Base-by-base conservation (phyloP, 92 coral and sea anemone genomes). In the Porites cylindrica region DNA sequence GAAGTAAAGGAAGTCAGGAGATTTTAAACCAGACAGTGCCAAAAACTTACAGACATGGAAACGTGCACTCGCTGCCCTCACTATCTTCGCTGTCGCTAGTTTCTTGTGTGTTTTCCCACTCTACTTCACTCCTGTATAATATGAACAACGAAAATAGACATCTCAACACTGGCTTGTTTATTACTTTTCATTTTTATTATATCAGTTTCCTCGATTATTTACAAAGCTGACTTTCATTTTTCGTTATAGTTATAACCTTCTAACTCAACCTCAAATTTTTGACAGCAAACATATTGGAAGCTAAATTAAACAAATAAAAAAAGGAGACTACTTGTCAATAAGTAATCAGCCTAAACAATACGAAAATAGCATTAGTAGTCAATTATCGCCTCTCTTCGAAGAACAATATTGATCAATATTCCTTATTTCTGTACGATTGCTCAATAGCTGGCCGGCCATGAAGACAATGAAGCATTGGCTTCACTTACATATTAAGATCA, bases 1-100 rank as follows among this genome's bases (percentile, higher is more conserved):
- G 32, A 29, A 29, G 32, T 29, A 29, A 29, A 29, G 32, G 32
- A 29, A 29, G 32, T 29, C 32, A 29, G 32, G 32, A 29, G 32
- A 29, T 29, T 29, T 29, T 29, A 29, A 29, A 29, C 32, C 32
- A 29, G 32, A 29, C 32, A 29, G 32, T 29, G 32, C 32, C 32
- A 29, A 29, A 26, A 83, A 83, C 79, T 82, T 70, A 82, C 87
- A 82, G 79, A 83, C 86, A 81, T 72, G 88, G 88, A 84, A 84
- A 83, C 53, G 75, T 84, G 88, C 75, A 74, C 79, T 84, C 81
- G 88, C 72, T 62, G 81, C 88, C 61, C 70, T 84, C 88, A 74
- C 72, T 83, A 67, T 83, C 80, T 13, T 63, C 24, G 67, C 54
- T 77, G 81, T 16, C 74, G 63, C 81, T 73, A 62, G 88, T 61